Base-by-base conservation (phyloP, 1,140 invertebrate species). In the Drosophila ironensis region DNA sequence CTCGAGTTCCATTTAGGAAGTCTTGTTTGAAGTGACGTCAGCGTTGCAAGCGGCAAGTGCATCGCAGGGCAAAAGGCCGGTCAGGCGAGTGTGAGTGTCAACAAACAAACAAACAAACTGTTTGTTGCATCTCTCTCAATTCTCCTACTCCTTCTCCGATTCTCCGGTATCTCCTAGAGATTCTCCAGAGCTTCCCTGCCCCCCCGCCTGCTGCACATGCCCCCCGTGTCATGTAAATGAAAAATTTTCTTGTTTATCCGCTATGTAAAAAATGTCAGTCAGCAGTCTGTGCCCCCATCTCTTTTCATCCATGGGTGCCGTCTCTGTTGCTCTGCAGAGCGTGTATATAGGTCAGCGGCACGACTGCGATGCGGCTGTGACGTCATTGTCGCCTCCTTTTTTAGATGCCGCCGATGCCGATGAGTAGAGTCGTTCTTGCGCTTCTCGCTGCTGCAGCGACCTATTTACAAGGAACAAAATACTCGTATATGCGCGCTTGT, bases 311-410 rank as follows among this genome's bases (percentile, higher is more conserved):
- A 14, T 11, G 7, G 30, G 11, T 33, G 30, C n/a, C 2, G 4
- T 25, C 42, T 42, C 45, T 52, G 40, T 72, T 44, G 22, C 28
- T 47, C 45, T 35, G 41, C 38, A 37, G 22, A 45, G 14, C 35
- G 3, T 64, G 42, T 80, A 86, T 80, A 86, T 84, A 74, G 80
- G 80, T 84, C 80, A 84, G 74, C 80, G 80, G 74, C 80, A 84
- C 80, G 24, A 54, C 45, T 47, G n/a, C 50, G 66, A 57, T 46
- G 66, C 66, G 52, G 59, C 59, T 44, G 71, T 84, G 80, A 84
- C 80, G 80, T 84, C 78, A 84, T 84, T 86, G 68, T 70, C 72
- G 54, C 42, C 69, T 71, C 56, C 57, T 53, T 69, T n/a, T 72
- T 74, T 51, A 61, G 45, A 52, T 54, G 45, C 56, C 35, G 67